Evolutionary conservation across 2,888 invertebrate species (phyloP).

Genomic region (Yponomeuta plumbellus): DNA sequence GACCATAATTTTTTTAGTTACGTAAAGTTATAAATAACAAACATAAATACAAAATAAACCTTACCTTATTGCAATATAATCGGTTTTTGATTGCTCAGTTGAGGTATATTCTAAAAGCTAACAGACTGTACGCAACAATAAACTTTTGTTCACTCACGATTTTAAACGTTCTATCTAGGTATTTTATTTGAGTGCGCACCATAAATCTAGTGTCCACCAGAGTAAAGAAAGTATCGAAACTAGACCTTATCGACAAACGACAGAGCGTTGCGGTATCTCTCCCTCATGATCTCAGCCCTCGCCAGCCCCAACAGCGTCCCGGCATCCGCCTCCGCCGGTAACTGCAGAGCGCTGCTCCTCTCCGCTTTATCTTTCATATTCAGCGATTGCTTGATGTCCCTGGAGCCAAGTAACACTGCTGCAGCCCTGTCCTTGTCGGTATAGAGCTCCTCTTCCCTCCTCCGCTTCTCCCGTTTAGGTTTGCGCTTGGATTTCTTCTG

Average conservation of each 20-base stretch:
- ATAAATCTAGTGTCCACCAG: not conserved
- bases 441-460: slow-evolving; percentile 83
- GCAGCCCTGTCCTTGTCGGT: slow-evolving; percentile 95
- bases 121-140: too few relatives aligned
- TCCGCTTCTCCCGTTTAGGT: slow-evolving; percentile 55
- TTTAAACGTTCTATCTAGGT: too few relatives aligned
- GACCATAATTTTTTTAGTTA: too few relatives aligned
- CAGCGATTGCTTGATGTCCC: slow-evolving; percentile 90
- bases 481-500: slow-evolving; percentile 51
- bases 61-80: too few relatives aligned
- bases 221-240: not conserved
- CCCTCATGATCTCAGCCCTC: slow-evolving; percentile 84
- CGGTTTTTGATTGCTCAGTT: too few relatives aligned
- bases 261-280: slow-evolving; percentile 83
- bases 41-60: too few relatives aligned
- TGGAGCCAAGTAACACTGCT: slow-evolving; percentile 90
- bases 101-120: too few relatives aligned
- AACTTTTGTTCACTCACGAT: too few relatives aligned
- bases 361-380: slow-evolving; percentile 88
- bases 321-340: slow-evolving; percentile 88
- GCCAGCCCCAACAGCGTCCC: slow-evolving; percentile 85
- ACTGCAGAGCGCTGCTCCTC: slow-evolving; percentile 81
- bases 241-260: slow-evolving; percentile 87
- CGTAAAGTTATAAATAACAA: too few relatives aligned
- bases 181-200: too few relatives aligned